These are phyloP conservation scores for Hedya salicella DNA, from an alignment of 2,888 invertebrate species.

Conservation along the genomic window DNA sequence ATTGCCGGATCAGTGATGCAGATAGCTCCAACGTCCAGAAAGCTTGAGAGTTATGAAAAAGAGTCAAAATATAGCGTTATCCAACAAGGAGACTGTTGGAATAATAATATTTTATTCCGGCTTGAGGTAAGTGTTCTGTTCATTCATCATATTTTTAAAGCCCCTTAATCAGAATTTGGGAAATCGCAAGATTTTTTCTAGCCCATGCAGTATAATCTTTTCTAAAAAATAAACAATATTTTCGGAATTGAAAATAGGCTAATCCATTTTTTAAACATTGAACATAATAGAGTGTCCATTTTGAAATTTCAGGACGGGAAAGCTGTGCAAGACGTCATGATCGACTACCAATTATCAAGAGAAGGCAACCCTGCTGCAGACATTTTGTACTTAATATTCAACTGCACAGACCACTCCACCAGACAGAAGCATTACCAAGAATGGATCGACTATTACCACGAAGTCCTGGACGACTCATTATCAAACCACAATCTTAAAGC, in stretches of 20 bases:
- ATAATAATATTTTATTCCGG: constrained; percentile 63
- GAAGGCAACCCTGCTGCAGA: constrained; percentile 55
- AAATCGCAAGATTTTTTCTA: too few relatives aligned
- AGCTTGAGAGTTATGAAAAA: constrained; percentile 46
- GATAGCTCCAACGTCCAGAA: constrained; percentile 14
- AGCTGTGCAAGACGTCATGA: constrained; percentile 52
- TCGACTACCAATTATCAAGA: constrained; percentile 60
- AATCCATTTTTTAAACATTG: too few relatives aligned
- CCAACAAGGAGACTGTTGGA: constrained; percentile 64
- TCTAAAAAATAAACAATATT: too few relatives aligned
- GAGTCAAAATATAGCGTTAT: constrained; percentile 55
- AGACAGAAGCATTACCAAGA: constrained; percentile 52
- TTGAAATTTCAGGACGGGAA: constrained; percentile 53
- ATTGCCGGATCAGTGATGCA: constrained; percentile 47
- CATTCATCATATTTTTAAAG: too few relatives aligned
- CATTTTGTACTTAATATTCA: constrained; percentile 57
- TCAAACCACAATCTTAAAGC: constrained; percentile 51
- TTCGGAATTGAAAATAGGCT: too few relatives aligned
- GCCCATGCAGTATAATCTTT: too few relatives aligned
- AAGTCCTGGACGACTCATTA: constrained; percentile 50
- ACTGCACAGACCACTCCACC: constrained; percentile 56
- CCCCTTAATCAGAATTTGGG: too few relatives aligned
- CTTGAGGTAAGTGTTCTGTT: constrained; percentile 53
- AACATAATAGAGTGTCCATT: not conserved
- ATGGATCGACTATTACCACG: constrained; percentile 56